These are phyloP conservation scores for Protodeltote pygarga DNA, from an alignment of 2,888 invertebrate genomes.

Conservation along the genomic window DNA sequence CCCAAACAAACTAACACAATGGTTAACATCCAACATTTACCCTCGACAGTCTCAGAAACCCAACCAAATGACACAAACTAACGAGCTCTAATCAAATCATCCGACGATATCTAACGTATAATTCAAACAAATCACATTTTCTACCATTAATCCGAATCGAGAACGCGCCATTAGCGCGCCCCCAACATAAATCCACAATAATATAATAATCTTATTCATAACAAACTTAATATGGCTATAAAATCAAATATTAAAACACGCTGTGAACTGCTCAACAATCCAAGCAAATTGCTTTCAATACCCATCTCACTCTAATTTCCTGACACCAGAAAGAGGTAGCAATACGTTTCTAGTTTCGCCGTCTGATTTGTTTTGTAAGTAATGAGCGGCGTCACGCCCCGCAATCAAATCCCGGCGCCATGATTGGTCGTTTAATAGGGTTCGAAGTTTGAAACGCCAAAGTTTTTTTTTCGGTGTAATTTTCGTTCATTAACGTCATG, in stretches of 20 bases:
- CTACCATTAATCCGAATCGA: slow-evolving; percentile 51
- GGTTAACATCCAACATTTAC: background rate
- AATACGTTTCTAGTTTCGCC: slow-evolving; percentile 39
- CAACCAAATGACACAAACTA: slow-evolving; percentile 21
- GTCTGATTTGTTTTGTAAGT: slow-evolving; percentile 62
- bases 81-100: slow-evolving; percentile 37
- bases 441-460: slow-evolving; percentile 73
- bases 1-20: slow-evolving; percentile 4
- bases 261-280: slow-evolving; percentile 68
- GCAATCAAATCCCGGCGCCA: slow-evolving; percentile 71
- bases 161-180: slow-evolving; percentile 69
- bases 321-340: slow-evolving; percentile 55
- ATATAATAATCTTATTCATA: slow-evolving; percentile 79
- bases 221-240: slow-evolving; percentile 77
- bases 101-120: slow-evolving; percentile 29
- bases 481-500: slow-evolving; percentile 72
- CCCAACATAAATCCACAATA: slow-evolving; percentile 75
- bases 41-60: slow-evolving; percentile 2
- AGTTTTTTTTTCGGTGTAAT: slow-evolving; percentile 66
- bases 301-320: slow-evolving; percentile 44
- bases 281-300: slow-evolving; percentile 60
- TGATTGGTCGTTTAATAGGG: slow-evolving; percentile 78
- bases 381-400: slow-evolving; percentile 82
- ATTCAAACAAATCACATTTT: slow-evolving; percentile 53
- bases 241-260: slow-evolving; percentile 83